A percentile compares a stretch with the other conserved stretches of the same genome.
These are phyloP conservation scores for Zelostemma sp. DNA, from an alignment of 1,140 invertebrate genomes.

Conservation along the genomic window DNA sequence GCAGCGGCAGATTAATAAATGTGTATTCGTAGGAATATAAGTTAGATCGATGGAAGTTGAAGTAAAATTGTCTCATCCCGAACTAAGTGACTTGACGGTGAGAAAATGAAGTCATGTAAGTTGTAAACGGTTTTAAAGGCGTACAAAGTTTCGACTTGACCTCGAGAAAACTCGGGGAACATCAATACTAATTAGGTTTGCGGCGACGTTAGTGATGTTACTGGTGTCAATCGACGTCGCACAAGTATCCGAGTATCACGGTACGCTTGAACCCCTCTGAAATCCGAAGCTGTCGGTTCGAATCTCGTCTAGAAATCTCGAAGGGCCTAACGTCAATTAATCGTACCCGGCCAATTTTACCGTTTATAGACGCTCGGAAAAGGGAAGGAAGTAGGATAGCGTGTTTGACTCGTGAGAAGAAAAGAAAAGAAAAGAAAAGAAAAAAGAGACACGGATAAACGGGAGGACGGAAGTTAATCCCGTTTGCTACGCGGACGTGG, in stretches of 20 bases:
- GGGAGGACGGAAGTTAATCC: constrained; percentile 54
- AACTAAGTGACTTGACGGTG: no score
- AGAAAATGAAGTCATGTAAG: not conserved
- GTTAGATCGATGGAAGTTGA: no score
- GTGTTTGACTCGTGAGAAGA: not conserved
- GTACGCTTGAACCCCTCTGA: constrained; percentile 31
- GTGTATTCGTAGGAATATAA: no score
- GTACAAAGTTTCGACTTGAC: not conserved
- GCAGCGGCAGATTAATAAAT: not conserved
- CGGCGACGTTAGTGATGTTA: constrained; percentile 42
- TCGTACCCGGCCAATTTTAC: constrained; percentile 49
- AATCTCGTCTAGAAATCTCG: constrained; percentile 51
- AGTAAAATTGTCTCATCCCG: no score
- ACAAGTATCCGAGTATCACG: constrained; percentile 19
- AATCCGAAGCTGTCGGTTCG: constrained; percentile 52
- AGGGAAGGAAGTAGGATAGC: constrained; percentile 21
- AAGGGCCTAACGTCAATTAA: constrained; percentile 55
- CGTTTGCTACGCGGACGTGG: constrained; percentile 33
- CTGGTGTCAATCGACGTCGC: constrained; percentile 30
- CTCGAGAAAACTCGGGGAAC: constrained; percentile 2
- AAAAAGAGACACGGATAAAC: constrained; percentile 41
- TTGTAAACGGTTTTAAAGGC: not conserved
- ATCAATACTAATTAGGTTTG: constrained; percentile 50
- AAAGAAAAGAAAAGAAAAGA: constrained; percentile 8
- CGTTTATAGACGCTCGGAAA: constrained; percentile 14